Evolutionary conservation across 2,113 vertebrate species (phyloP).

Genomic region (Carassius gibelio): DNA sequence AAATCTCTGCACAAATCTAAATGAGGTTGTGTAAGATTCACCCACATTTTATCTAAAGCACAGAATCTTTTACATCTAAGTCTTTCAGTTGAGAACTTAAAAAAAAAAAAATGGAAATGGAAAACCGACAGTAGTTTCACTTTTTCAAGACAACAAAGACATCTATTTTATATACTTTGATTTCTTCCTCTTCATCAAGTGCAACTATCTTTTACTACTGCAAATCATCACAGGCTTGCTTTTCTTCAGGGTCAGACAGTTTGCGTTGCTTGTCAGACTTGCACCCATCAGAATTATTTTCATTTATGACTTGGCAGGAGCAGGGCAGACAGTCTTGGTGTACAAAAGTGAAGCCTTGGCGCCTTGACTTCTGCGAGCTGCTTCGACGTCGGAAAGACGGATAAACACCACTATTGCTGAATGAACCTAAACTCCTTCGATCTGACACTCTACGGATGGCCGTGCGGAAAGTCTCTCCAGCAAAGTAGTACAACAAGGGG

Average conservation of each 20-base stretch:
- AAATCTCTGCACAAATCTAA: neutral
- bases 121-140: neutral
- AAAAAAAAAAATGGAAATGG: neutral
- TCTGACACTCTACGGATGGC: constrained; percentile 7
- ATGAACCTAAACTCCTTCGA: neutral
- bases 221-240: neutral
- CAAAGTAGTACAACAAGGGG: constrained; percentile 77
- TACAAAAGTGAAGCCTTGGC: neutral
- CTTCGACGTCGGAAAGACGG: neutral
- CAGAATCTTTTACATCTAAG: neutral
- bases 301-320: no score
- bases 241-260: neutral
- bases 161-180: neutral
- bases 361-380: neutral
- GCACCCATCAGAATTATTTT: neutral
- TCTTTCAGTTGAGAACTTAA: neutral
- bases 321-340: neutral
- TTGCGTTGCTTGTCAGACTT: neutral
- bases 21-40: neutral
- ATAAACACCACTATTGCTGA: neutral
- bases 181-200: neutral
- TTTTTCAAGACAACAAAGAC: neutral
- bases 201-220: neutral
- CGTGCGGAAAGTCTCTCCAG: constrained; percentile 64
- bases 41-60: neutral